Base-by-base conservation (phyloP, 2,888 invertebrate genomes). In the Anarsia innoxiella region DNA sequence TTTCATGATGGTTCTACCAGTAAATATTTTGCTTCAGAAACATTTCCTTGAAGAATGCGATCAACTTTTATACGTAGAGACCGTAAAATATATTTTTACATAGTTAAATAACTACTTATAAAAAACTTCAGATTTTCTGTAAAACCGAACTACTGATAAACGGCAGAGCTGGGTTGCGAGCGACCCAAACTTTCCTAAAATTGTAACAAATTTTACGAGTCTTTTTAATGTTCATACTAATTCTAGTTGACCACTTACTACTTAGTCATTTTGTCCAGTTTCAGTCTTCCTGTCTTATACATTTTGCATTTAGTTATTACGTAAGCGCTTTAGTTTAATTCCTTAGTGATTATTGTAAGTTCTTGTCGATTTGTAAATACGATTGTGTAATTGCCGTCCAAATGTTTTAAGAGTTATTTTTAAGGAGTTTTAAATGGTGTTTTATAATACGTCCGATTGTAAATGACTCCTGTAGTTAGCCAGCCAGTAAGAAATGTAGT, bases 271-370 rank as follows among this genome's bases (percentile, higher is more conserved):
- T 47, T 61, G 60, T 64, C 60, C 61, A 59, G 49, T 58, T 66
- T 56, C 53, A 66, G 78, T 80, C 80, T 79, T 80, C 78, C 80
- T 73, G 68, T 73, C n/a, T 72, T 52, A 69, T 77, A 75, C 64
- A 62, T 71, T 67, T 70, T 79, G 82, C 82, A 83, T 83, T 82
- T 83, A 83, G 77, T 69, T 78, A 74, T 41, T 47, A 54, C 47
- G 54, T 77, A 79, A 70, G 69, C 45, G 60, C 59, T 66, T 65
- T 69, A 67, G 65, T 41, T 45, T 65, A 56, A n/a, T 50, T 46
- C 39, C 31, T 31, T 42, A 41, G 35, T 45, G 50, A 49, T 47
- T 52, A 48, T 41, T 41, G 39, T 54, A 59, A 58, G 52, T 39
- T 56, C 59, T 47, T 13, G 11, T 35, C 12, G 46, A 46, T 53